phyloP scores from a whole-genome alignment of 2,797 vertebrate genomes.

The Molothrus aeneus region DNA sequence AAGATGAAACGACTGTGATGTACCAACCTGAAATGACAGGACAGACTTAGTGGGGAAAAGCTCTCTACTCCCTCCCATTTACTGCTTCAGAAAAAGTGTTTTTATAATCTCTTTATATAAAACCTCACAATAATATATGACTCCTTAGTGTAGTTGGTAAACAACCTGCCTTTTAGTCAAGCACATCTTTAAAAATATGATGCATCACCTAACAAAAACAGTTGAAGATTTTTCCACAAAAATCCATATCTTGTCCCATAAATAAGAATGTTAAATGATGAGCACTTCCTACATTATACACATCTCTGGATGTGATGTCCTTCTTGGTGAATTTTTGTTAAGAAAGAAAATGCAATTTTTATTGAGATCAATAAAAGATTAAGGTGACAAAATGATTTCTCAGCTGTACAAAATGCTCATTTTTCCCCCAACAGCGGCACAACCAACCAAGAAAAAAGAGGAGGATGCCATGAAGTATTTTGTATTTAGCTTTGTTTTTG shows the following conservation, averaged over 20 bases:
- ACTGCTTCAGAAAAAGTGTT: background rate
- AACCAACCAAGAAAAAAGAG: constrained; percentile 20
- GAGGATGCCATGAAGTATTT: constrained; percentile 36
- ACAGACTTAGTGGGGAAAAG: background rate
- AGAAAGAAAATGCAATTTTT: constrained; percentile 80
- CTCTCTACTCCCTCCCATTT: background rate
- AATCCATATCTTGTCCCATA: constrained; percentile 64
- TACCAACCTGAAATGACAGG: constrained; percentile 23
- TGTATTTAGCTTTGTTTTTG: constrained; percentile 66
- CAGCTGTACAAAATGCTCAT: constrained; percentile 55
- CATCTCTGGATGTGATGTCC: constrained; percentile 55
- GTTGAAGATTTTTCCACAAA: constrained; percentile 25
- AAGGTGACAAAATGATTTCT: constrained; percentile 83
- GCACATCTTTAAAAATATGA: constrained; percentile 71
- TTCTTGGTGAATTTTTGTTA: constrained; percentile 78
- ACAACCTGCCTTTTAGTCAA: constrained; percentile 67
- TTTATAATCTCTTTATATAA: constrained; percentile 66
- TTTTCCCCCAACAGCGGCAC: constrained; percentile 59
- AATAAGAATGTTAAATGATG: constrained; percentile 68
- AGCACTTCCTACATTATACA: constrained; percentile 30
- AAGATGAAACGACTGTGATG: background rate
- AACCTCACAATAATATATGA: constrained; percentile 62
- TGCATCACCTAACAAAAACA: constrained; percentile 65
- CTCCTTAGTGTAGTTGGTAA: constrained; percentile 38
- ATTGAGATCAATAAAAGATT: constrained; percentile 83